A percentile compares a stretch with the other conserved stretches of the same genome.
phyloP scores from a whole-genome alignment of 1,140 invertebrate species.

The Cyrtorhinus lividipennis region DNA sequence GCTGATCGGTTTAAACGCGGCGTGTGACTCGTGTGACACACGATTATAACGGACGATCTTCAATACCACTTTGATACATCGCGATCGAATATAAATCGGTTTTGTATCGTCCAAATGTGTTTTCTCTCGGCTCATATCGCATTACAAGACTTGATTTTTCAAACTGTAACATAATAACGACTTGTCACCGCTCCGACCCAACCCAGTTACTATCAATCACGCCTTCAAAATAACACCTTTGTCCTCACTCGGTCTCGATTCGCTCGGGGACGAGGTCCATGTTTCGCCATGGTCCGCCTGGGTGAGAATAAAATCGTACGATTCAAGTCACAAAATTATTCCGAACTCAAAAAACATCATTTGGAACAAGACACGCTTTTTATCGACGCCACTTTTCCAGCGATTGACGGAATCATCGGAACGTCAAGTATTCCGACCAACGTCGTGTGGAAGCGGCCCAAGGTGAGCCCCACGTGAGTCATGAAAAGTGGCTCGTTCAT shows the following conservation, averaged over 20 bases:
- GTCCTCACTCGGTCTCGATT: too few relatives aligned
- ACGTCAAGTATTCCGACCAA: conserved; percentile 19
- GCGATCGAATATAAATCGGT: too few relatives aligned
- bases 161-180: too few relatives aligned
- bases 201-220: neutral
- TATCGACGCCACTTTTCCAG: conserved; percentile 24
- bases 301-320: conserved; percentile 8
- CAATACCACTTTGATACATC: too few relatives aligned
- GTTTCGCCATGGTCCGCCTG: neutral
- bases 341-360: conserved; percentile 21
- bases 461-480: conserved; percentile 23
- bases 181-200: too few relatives aligned
- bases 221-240: too few relatives aligned
- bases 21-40: neutral
- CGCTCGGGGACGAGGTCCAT: too few relatives aligned
- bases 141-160: too few relatives aligned
- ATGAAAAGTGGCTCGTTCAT: too few relatives aligned
- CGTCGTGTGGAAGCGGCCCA: conserved; percentile 25
- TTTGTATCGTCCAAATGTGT: neutral
- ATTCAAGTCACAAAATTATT: conserved; percentile 24
- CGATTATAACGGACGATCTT: too few relatives aligned
- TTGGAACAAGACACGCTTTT: conserved; percentile 20
- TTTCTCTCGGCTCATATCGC: neutral
- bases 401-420: conserved; percentile 22
- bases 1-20: neutral